phyloP scores from a whole-genome alignment of 1,140 invertebrate species.

The Penaeus chinensis region DNA sequence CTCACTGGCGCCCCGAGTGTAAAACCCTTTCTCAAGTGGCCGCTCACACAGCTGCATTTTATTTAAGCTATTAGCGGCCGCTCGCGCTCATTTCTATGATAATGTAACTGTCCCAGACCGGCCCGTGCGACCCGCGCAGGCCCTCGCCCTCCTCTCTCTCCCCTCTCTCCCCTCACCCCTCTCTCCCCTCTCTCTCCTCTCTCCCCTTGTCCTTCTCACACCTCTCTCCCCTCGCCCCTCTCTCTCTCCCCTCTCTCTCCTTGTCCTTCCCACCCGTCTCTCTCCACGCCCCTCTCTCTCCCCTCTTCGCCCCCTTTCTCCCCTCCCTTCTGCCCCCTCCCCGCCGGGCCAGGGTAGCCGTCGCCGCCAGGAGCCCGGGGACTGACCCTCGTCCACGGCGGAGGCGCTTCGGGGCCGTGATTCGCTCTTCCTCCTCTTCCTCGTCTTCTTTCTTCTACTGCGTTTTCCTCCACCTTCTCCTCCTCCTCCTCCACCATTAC shows the following conservation, averaged over 20 bases:
- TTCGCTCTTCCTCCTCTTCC: background rate
- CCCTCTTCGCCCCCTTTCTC: background rate
- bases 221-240: background rate
- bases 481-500: background rate
- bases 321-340: background rate
- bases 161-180: background rate
- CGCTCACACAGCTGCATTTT: conserved; percentile 56
- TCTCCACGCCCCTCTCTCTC: conserved; percentile 2
- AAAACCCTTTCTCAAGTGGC: conserved; percentile 49
- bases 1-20: conserved; percentile 33
- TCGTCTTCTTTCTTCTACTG: background rate
- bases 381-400: conserved; percentile 2
- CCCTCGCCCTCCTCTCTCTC: background rate
- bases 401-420: background rate
- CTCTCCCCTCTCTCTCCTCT: background rate
- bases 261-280: background rate
- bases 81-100: conserved; percentile 56
- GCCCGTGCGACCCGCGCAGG: background rate
- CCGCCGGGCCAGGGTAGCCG: background rate
- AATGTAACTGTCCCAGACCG: conserved; percentile 42
- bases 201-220: background rate
- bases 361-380: background rate
- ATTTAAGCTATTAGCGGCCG: conserved; percentile 56
- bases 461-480: background rate
- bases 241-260: background rate